Conservation (phyloP, 2,113 vertebrate species). For the Nicator chloris region DNA sequence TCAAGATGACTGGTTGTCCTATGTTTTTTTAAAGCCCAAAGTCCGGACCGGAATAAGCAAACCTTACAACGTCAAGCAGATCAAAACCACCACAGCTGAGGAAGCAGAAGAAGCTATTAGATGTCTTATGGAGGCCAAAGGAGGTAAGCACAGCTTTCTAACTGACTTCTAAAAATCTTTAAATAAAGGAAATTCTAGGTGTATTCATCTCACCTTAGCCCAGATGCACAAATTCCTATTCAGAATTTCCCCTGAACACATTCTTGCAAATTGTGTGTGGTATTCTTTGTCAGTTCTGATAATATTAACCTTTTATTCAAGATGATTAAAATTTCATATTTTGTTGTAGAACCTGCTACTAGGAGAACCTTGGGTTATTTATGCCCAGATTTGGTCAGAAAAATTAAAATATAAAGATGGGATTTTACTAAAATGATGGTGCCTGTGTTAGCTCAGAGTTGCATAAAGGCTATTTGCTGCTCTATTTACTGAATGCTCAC, state of each 20-base stretch:
- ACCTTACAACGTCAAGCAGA: conserved; percentile 81
- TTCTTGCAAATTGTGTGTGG: background rate
- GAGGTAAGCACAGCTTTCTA: conserved; percentile 60
- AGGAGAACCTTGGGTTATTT: background rate
- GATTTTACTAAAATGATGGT: background rate
- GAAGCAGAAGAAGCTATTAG: conserved; percentile 80
- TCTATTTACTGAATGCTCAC: background rate
- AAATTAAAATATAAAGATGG: background rate
- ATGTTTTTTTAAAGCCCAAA: conserved; percentile 67
- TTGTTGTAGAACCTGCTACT: background rate
- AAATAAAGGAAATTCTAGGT: background rate
- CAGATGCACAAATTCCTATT: background rate
- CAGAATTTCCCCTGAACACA: background rate
- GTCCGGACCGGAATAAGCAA: conserved; percentile 81
- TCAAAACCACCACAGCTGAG: conserved; percentile 78
- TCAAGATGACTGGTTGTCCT: background rate
- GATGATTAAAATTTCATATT: background rate
- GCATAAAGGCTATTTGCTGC: background rate
- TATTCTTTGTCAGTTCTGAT: background rate
- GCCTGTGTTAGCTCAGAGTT: background rate
- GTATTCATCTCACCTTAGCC: background rate
- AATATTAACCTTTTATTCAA: background rate
- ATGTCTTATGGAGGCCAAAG: conserved; percentile 75
- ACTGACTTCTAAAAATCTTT: background rate
- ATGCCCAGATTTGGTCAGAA: background rate